Evolutionary conservation across 2,113 vertebrate species (phyloP), one percentile per base, ranked within the genome.

Genomic region (Sclerurus mexicanus): DNA sequence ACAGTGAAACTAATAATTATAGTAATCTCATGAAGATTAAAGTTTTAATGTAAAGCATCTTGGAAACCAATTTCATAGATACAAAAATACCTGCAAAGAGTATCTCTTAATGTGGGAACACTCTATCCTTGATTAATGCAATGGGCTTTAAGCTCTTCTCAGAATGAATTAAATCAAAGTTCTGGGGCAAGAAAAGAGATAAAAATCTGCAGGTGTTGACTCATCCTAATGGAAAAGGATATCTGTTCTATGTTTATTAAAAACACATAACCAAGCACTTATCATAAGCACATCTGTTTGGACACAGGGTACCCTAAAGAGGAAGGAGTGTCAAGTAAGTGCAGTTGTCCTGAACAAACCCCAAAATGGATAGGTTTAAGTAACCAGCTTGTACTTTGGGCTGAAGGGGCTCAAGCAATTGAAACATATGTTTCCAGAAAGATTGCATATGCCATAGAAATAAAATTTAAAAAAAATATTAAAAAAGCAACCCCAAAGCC

Each of bases 21-120:
- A 85, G 82, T 83, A 91, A 87, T 93, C 78, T 94, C 80, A 23
- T 76, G 62, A 96, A 89, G 93, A 95, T 95, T 95, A 93, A 96
- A 97, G 85, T 96, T 96, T 87, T 92, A 93, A 92, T 87, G 59
- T 96, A 91, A 93, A 90, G 72, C 55, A 90, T 85, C 47, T 90
- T 93, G 87, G 87, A 94, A 91, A 53, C 53, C 75, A 50, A 53
- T 91, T 95, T 87, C 82, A 88, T 69, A 96, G 96, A 94, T 96
- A 91, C 0, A 3, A 88, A 87, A 94, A 80, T 94, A 80, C 66
- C 74, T 94, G 85, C 78, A 74, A 78, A 94, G 87, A 67, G 77
- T 85, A 80, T 91, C 84, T 94, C 91, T 96, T 96, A 55, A 91
- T 59, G 74, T 95, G 89, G 74, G 85, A 95, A 91, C 50, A 62